Evolutionary conservation across 2,113 vertebrate species (phyloP), one percentile per base, ranked within the genome.

Genomic region (Meleagris gallopavo): DNA sequence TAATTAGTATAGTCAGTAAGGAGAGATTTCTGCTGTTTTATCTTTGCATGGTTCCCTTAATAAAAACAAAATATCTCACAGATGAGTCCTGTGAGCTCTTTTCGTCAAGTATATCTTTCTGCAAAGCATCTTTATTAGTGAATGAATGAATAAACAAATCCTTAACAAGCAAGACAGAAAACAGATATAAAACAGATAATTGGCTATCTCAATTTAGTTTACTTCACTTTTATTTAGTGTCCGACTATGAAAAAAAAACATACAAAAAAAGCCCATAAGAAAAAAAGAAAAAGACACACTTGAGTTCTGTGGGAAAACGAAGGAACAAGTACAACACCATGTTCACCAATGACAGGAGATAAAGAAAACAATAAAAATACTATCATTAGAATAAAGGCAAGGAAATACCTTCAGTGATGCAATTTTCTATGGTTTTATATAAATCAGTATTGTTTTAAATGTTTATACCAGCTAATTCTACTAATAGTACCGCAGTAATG

Each of bases 51-150:
- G 22, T 54, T 95, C 27, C 9, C n/a, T 64, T 73, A 89, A 91
- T 55, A 73, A 89, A 91, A 91, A 25, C 22, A 92, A 52, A 90
- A 29, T 61, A 95, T 92, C 79, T 91, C 74, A 41, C 70, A 78
- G 38, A 82, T 34, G 54, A 55, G 30, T 58, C 72, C 12, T 75
- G 32, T 20, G 65, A 80, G 30, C 71, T 94, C 34, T 41, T 65
- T 83, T 95, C 86, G 48, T 89, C 81, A 70, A 62, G 61, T 38
- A 60, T 7, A 74, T 30, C 60, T 55, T 69, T 36, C 34, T 66
- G n/a, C 38, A 95, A 43, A 66, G 38, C 11, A 78, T 34, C 32
- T 82, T 86, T 88, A 66, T 67, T 62, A 75, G 41, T 81, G 32
- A 89, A 93, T 70, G 48, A 90, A 50, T 83, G n/a, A 89, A 81